Conservation (phyloP, 2,113 vertebrate genomes). For the Ornithorhynchus anatinus region DNA sequence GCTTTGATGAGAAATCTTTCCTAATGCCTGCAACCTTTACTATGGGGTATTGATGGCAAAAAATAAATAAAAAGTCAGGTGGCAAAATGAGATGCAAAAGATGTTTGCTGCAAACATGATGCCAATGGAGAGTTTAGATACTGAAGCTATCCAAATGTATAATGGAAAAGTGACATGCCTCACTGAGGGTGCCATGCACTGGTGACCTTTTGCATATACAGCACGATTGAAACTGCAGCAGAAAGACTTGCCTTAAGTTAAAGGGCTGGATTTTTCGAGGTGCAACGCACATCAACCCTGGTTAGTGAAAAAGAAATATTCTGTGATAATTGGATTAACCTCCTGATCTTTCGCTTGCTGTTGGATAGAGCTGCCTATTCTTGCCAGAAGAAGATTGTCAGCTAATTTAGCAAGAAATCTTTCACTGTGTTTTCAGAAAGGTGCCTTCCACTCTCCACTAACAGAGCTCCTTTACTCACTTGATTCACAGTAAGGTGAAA, state of each 20-base stretch:
- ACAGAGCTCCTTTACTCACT: too few species aligned
- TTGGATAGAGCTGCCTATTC: neutral
- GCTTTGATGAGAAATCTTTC: neutral
- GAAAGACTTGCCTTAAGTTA: neutral
- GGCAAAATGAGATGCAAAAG: neutral
- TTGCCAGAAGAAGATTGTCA: neutral
- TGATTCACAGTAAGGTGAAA: too few species aligned
- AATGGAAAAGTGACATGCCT: fast-evolving
- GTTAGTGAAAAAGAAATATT: neutral
- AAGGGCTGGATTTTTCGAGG: neutral
- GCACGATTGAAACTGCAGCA: neutral
- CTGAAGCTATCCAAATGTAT: neutral
- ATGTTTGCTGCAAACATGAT: neutral
- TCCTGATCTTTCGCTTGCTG: neutral
- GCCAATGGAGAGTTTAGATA: neutral
- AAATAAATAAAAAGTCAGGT: neutral
- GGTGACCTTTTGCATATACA: neutral
- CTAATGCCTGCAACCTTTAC: neutral
- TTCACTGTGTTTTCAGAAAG: too few species aligned
- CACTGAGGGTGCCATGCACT: neutral
- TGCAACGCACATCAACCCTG: neutral
- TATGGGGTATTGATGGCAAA: neutral
- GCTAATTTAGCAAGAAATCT: neutral
- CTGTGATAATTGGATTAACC: neutral
- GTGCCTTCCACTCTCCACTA: too few species aligned